Evolutionary conservation across 2,888 invertebrate species (phyloP).

Genomic region (Agrochola circellaris): DNA sequence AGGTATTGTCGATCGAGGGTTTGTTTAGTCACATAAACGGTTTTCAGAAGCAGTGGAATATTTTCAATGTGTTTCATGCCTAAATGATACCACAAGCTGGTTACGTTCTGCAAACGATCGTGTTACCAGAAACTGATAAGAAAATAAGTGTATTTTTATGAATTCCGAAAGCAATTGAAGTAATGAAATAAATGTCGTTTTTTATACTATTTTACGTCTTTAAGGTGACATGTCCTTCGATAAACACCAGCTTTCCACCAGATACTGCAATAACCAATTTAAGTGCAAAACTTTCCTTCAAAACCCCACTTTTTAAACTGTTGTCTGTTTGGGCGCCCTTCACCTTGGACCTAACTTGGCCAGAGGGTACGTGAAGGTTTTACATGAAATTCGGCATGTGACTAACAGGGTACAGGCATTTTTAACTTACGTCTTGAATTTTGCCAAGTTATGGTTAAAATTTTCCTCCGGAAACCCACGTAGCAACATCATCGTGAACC

Average conservation of each 20-base stretch:
- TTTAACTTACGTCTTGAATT: background rate
- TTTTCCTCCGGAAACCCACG: background rate
- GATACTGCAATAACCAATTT: background rate
- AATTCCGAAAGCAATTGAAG: background rate
- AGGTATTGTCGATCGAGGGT: constrained; percentile 19
- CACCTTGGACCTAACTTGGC: background rate
- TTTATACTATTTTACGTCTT: background rate
- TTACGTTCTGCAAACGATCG: background rate
- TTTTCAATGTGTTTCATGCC: background rate
- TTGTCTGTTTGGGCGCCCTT: background rate
- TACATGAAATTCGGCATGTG: background rate
- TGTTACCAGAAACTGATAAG: background rate
- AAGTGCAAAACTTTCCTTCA: background rate
- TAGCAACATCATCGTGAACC: constrained; percentile 40
- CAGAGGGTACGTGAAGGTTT: background rate
- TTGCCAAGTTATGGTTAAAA: background rate
- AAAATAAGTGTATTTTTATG: background rate
- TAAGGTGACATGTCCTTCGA: background rate
- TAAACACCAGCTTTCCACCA: background rate
- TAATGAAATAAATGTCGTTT: background rate
- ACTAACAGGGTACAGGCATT: background rate
- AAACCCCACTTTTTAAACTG: background rate
- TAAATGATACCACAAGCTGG: background rate
- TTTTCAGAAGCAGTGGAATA: constrained; percentile 29
- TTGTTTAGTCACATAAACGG: constrained; percentile 37